These are phyloP conservation scores for Cybosia mesomella DNA, from an alignment of 2,888 invertebrate species.

Conservation along the genomic window DNA sequence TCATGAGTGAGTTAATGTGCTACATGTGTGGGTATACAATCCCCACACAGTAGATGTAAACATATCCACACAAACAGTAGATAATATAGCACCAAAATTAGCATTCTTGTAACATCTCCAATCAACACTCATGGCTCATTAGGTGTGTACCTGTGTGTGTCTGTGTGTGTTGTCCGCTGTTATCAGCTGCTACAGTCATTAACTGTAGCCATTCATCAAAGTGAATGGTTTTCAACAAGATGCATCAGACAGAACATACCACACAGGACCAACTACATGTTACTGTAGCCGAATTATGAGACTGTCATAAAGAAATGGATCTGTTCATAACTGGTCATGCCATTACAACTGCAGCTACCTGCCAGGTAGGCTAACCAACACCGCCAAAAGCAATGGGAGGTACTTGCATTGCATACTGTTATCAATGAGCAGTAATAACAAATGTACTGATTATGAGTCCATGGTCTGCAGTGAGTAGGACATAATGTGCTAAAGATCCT, in stretches of 20 bases:
- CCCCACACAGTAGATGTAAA: not conserved
- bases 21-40: not conserved
- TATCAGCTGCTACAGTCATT: constrained; percentile 11
- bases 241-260: not conserved
- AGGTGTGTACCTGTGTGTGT: not conserved
- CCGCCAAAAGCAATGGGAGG: not conserved
- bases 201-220: constrained; percentile 2
- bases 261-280: not conserved
- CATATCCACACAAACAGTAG: not conserved
- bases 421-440: not conserved
- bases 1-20: not conserved
- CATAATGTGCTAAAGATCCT: constrained; percentile 1
- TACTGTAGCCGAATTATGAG: not conserved
- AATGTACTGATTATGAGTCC: not conserved
- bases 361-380: not conserved
- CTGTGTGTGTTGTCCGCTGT: constrained; percentile 1
- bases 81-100: constrained; percentile 10
- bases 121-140: not conserved
- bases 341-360: too few species aligned
- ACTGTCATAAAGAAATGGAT: not conserved
- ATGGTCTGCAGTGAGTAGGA: not conserved
- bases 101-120: not conserved
- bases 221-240: constrained; percentile 3
- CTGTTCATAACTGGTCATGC: too few species aligned
- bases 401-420: not conserved